Base-by-base conservation (phyloP, 2,888 invertebrate genomes). In the Pantelozetes paolii region DNA sequence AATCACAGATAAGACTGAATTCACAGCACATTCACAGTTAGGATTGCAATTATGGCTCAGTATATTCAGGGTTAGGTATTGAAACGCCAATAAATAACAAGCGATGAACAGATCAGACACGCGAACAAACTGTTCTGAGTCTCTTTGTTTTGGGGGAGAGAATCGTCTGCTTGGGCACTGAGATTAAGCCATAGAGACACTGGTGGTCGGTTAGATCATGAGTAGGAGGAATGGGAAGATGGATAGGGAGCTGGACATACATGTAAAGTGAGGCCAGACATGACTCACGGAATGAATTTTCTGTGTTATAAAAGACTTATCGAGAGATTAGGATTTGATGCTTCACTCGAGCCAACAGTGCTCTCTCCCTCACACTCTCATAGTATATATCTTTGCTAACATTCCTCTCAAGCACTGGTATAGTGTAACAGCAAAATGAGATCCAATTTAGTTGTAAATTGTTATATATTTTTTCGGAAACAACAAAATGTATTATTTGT, bases 201-300 rank as follows among this genome's bases (percentile, higher is more conserved):
- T 50, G 50, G 50, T 50, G 50, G 50, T 50, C 50, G n/a, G 5
- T n/a, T n/a, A n/a, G n/a, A n/a, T 50, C 50, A 50, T 50, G 50
- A 20, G 50, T 50, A 20, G 50, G 50, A 20, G 50, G 50, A 50
- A 3, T 50, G 50, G 50, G 2, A 1, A 50, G 50, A n/a, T n/a
- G n/a, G n/a, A n/a, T n/a, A n/a, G n/a, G n/a, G n/a, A n/a, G n/a
- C n/a, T n/a, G 20, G 50, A 8, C 15, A 20, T 20, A n/a, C 50
- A 50, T 50, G 50, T n/a, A 50, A 50, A 50, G 50, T 15, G 50
- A 50, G n/a, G 50, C 50, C 50, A 50, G 50, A 50, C 50, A 50
- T 50, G 50, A 50, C 50, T 50, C 50, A 50, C 50, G 50, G n/a
- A n/a, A n/a, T n/a, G n/a, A n/a, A n/a, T n/a, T n/a, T n/a, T n/a